Conservation (phyloP, 2,797 vertebrate genomes). For the Pyrocephalus nanus region DNA sequence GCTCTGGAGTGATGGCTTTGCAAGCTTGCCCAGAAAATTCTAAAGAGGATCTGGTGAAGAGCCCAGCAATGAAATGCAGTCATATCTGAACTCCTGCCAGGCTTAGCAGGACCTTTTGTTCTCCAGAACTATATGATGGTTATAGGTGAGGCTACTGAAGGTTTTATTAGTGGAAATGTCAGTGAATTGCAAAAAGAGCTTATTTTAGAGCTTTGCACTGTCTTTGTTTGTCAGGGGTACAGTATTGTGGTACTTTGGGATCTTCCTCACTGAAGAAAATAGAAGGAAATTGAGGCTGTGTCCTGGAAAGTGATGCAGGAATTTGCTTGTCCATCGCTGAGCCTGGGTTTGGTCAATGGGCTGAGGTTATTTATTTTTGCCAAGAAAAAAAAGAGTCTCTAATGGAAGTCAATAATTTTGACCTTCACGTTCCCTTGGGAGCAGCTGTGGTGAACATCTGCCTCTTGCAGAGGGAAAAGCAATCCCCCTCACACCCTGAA, state of each 20-base stretch:
- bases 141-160: not conserved
- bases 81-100: not conserved
- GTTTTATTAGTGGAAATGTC: not conserved
- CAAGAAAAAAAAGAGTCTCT: not conserved
- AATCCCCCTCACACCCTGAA: accelerated
- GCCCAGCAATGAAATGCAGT: not conserved
- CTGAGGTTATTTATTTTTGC: not conserved
- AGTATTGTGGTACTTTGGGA: accelerated
- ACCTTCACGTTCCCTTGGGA: not conserved
- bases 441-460: not conserved
- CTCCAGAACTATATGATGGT: accelerated
- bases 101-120: not conserved
- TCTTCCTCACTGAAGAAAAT: not conserved
- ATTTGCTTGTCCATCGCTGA: not conserved
- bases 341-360: not conserved
- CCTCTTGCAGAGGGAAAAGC: not conserved
- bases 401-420: not conserved
- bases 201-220: not conserved
- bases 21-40: not conserved
- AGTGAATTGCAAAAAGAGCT: not conserved
- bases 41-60: not conserved
- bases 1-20: not conserved
- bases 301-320: not conserved
- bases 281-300: accelerated
- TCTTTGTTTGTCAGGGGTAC: accelerated